Conservation (phyloP, 2,888 invertebrate genomes). For the Marasmarcha lunaedactyla region DNA sequence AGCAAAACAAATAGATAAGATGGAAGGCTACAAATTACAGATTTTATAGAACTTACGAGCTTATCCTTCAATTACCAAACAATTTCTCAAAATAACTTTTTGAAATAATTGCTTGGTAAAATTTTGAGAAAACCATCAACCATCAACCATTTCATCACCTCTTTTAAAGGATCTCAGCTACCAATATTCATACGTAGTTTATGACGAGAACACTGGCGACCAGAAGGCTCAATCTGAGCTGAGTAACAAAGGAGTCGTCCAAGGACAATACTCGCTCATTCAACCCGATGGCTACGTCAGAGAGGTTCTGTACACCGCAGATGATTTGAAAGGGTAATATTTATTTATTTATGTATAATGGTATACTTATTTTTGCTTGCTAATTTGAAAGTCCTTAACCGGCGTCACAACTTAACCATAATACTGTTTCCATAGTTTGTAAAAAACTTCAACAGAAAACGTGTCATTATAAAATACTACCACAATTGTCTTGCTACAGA, state of each 20-base stretch:
- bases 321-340: conserved; percentile 56
- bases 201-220: conserved; percentile 67
- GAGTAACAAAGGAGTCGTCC: conserved; percentile 63
- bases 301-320: conserved; percentile 66
- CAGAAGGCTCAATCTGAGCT: conserved; percentile 62
- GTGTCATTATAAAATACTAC: too few relatives aligned
- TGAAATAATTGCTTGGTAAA: too few relatives aligned
- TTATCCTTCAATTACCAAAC: not conserved
- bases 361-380: not conserved
- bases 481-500: too few relatives aligned
- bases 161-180: conserved; percentile 20
- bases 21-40: too few relatives aligned
- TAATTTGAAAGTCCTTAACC: not conserved
- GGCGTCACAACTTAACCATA: not conserved
- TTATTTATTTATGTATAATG: conserved; percentile 9
- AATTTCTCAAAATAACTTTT: not conserved
- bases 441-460: too few relatives aligned
- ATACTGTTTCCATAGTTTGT: too few relatives aligned
- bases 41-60: not conserved
- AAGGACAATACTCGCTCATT: conserved; percentile 62
- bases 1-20: too few relatives aligned
- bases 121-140: too few relatives aligned
- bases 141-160: too few relatives aligned
- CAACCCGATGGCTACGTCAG: conserved; percentile 67
- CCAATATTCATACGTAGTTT: conserved; percentile 64